Percentiles rank a stretch among this genome's conserved stretches.
Conservation (phyloP, 92 coral and sea anemone species). For the Muricea muricata region DNA sequence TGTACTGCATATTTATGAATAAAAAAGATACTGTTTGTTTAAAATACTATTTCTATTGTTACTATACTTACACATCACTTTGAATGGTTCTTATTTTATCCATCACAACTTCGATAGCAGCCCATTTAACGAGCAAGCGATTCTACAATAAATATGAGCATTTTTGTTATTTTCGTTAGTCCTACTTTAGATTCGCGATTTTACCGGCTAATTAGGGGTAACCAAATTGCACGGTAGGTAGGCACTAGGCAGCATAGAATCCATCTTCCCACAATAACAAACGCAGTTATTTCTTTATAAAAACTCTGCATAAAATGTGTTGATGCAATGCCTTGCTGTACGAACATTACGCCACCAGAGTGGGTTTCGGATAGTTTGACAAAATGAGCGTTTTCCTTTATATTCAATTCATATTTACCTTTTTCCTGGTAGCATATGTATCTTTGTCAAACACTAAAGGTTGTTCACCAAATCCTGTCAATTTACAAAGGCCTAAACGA, state of each 20-base stretch:
- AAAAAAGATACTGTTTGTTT: too few relatives aligned
- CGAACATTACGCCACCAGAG: too few relatives aligned
- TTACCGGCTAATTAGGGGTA: too few relatives aligned
- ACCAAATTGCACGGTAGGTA: too few relatives aligned
- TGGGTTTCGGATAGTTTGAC: background rate
- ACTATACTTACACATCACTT: constrained; percentile 45
- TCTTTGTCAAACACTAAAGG: constrained; percentile 43
- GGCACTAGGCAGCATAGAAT: too few relatives aligned
- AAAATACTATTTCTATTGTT: too few relatives aligned
- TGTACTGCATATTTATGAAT: too few relatives aligned
- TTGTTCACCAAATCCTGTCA: constrained; percentile 27
- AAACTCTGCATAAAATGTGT: too few relatives aligned
- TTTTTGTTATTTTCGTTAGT: background rate
- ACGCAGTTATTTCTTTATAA: too few relatives aligned
- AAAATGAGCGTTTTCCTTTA: background rate
- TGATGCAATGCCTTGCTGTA: too few relatives aligned
- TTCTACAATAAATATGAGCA: background rate
- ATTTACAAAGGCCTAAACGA: constrained; percentile 28
- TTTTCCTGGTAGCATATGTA: constrained; percentile 25
- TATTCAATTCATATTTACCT: background rate
- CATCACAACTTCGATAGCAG: constrained; percentile 40
- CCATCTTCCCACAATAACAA: too few relatives aligned
- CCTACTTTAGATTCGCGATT: background rate
- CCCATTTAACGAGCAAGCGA: constrained; percentile 34
- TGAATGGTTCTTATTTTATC: constrained; percentile 17